These are phyloP conservation scores for Tetragnatha versicolor DNA, from an alignment of 1,140 invertebrate genomes.

Conservation along the genomic window DNA sequence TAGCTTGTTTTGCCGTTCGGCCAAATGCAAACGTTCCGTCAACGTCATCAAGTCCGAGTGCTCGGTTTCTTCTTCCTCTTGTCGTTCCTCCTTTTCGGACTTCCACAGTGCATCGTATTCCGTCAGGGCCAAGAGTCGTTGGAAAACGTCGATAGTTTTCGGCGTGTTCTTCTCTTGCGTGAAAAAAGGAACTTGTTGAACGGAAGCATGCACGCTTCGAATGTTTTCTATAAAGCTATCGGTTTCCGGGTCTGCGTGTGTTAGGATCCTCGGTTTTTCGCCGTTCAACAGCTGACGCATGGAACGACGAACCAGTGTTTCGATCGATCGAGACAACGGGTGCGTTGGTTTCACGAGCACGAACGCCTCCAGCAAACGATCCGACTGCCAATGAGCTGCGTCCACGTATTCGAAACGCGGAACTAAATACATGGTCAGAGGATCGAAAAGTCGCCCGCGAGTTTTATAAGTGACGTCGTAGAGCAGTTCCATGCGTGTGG, in stretches of 20 bases:
- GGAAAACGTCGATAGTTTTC: background rate
- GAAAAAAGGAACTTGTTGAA: background rate
- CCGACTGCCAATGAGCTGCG: background rate
- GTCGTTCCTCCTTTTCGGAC: background rate
- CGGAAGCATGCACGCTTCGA: background rate
- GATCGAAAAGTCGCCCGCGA: background rate
- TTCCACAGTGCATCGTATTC: background rate
- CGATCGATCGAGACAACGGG: background rate
- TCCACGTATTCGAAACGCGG: constrained; percentile 5
- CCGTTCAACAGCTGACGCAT: background rate
- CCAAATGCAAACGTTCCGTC: background rate
- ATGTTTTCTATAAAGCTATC: background rate
- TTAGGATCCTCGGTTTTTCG: background rate
- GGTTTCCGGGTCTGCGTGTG: background rate
- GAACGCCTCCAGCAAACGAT: background rate
- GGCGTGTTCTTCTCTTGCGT: background rate
- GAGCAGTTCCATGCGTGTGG: background rate
- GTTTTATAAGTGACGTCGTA: background rate
- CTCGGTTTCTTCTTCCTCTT: background rate
- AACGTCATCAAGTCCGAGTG: background rate
- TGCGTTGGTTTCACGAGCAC: background rate
- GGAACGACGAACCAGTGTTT: background rate
- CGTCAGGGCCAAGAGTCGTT: background rate
- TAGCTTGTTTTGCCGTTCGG: background rate
- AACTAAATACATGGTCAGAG: background rate